Evolutionary conservation across 1,140 invertebrate species (phyloP).

Genomic region (Episyrphus balteatus): DNA sequence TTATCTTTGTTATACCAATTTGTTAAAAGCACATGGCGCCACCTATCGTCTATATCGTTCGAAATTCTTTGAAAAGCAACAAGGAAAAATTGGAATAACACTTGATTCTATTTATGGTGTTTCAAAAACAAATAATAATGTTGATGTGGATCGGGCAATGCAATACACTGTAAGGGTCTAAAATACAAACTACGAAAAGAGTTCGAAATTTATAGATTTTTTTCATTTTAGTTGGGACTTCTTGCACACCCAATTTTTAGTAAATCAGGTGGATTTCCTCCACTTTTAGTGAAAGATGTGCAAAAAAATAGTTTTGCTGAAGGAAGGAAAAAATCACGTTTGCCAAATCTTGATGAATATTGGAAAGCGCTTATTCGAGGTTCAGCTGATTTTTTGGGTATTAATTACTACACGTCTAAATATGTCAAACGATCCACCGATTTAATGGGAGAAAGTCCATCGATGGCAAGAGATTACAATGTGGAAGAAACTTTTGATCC

Average conservation of each 20-base stretch:
- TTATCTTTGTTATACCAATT: slow-evolving; percentile 42
- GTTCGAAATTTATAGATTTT: too few species aligned
- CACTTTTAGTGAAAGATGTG: slow-evolving; percentile 43
- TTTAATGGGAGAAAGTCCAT: slow-evolving; percentile 14
- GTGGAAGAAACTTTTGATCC: slow-evolving; percentile 25
- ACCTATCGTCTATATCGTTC: slow-evolving; percentile 38
- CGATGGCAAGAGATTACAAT: slow-evolving; percentile 33
- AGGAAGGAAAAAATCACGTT: slow-evolving; percentile 39
- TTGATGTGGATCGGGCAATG: slow-evolving; percentile 38
- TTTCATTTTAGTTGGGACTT: slow-evolving; percentile 44
- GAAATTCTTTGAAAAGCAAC: slow-evolving; percentile 25
- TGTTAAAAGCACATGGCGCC: slow-evolving; percentile 43
- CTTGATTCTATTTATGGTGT: slow-evolving; percentile 46
- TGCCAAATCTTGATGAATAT: slow-evolving; percentile 25
- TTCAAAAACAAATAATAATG: slow-evolving; percentile 28
- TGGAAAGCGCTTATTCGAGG: slow-evolving; percentile 39
- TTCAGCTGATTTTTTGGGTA: slow-evolving; percentile 43
- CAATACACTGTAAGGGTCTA: slow-evolving; percentile 39
- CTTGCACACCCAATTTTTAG: slow-evolving; percentile 51
- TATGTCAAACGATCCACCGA: slow-evolving; percentile 22
- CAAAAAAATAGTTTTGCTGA: slow-evolving; percentile 42
- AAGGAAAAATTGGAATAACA: slow-evolving; percentile 41
- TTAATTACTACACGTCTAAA: slow-evolving; percentile 47
- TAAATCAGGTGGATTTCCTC: slow-evolving; percentile 48
- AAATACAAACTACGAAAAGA: too few species aligned